These are phyloP conservation scores for Solea senegalensis DNA, from an alignment of 2,113 vertebrate genomes.

Conservation along the genomic window DNA sequence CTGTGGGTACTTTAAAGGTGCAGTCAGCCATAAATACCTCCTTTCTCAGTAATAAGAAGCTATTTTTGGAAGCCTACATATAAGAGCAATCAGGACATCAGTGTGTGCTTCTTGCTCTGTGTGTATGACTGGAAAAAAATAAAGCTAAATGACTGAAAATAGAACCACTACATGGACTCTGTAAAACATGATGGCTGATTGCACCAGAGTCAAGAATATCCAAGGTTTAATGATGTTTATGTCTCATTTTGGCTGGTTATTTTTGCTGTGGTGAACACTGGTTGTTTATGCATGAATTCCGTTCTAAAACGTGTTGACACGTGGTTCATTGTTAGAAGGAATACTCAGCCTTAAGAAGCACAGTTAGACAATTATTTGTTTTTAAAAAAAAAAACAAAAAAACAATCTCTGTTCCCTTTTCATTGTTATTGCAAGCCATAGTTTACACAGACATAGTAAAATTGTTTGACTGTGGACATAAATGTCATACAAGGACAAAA, in stretches of 20 bases:
- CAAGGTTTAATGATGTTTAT: constrained; percentile 21
- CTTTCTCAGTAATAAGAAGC: not conserved
- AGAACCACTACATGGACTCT: constrained; percentile 4
- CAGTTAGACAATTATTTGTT: not conserved
- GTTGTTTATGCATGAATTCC: constrained; percentile 33
- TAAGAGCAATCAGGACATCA: constrained; percentile 8
- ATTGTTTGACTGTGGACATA: no score
- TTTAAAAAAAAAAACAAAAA: not conserved
- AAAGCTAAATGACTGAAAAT: constrained; percentile 28
- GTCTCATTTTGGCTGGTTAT: constrained; percentile 27
- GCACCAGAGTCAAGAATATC: constrained; percentile 20
- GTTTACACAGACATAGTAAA: no score
- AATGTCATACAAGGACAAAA: not conserved
- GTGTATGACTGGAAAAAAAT: constrained; percentile 3
- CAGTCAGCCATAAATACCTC: constrained; percentile 1
- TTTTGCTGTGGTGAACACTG: constrained; percentile 31
- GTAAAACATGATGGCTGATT: constrained; percentile 54
- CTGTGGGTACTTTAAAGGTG: not conserved
- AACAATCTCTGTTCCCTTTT: no score
- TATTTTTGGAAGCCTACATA: not conserved
- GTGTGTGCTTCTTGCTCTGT: constrained; percentile 2
- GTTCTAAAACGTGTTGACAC: constrained; percentile 5
- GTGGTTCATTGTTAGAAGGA: not conserved
- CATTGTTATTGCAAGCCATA: no score
- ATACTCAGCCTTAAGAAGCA: not conserved